Evolutionary conservation across 2,113 vertebrate genomes (phyloP).

Genomic region (Corythoichthys haematopterus): DNA sequence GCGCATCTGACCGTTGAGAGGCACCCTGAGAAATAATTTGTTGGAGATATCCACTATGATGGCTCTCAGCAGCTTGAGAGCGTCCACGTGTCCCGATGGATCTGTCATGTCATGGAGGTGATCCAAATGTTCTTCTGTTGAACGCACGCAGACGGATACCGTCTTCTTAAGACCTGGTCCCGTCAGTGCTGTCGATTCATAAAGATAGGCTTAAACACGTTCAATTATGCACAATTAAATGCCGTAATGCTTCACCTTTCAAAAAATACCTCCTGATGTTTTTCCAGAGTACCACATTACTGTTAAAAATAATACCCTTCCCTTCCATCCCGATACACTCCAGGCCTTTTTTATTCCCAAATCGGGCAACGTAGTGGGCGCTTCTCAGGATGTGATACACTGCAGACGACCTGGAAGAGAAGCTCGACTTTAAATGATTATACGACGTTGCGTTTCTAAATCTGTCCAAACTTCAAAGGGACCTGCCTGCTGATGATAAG

Average conservation of each 20-base stretch:
- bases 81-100: constrained; percentile 71
- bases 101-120: constrained; percentile 63
- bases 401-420: constrained; percentile 76
- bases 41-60: constrained; percentile 89
- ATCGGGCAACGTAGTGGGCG: constrained; percentile 78
- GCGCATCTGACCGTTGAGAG: constrained; percentile 78
- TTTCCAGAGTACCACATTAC: constrained; percentile 82
- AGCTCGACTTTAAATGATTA: background rate
- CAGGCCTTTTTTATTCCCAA: constrained; percentile 82
- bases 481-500: constrained; percentile 88
- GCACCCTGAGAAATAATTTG: constrained; percentile 82
- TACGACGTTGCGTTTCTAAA: background rate
- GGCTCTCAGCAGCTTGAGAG: constrained; percentile 80
- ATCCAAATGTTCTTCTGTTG: constrained; percentile 78
- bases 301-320: constrained; percentile 92
- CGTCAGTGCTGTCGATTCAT: constrained; percentile 76
- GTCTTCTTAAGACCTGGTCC: constrained; percentile 83
- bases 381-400: constrained; percentile 86
- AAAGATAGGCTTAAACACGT: background rate
- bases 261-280: constrained; percentile 80
- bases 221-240: background rate
- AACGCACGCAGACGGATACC: constrained; percentile 74
- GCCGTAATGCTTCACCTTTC: constrained; percentile 74
- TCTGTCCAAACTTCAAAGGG: background rate
- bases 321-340: constrained; percentile 90